phyloP scores from a whole-genome alignment of 2,888 invertebrate species.

The Drosophila testacea region DNA sequence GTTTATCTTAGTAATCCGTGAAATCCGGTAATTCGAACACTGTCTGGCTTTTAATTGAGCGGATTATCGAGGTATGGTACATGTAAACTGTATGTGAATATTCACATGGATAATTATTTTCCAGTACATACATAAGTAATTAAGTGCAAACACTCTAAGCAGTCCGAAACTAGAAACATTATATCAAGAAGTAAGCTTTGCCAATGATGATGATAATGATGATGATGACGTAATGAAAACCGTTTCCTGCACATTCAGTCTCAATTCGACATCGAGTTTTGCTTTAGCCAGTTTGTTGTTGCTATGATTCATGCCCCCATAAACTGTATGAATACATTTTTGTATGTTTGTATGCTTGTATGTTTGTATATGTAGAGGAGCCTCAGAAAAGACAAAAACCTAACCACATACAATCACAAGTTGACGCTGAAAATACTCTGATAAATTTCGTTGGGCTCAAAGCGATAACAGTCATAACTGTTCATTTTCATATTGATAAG shows the following conservation, averaged over 20 bases:
- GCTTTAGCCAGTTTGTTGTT: slow-evolving; percentile 1
- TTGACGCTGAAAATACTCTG: slow-evolving; percentile 3
- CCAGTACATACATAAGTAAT: slow-evolving; percentile 10
- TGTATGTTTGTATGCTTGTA: not conserved
- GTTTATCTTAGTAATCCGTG: too few species aligned
- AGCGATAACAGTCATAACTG: slow-evolving; percentile 3
- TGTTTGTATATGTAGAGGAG: slow-evolving; percentile 5
- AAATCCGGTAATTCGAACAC: too few species aligned
- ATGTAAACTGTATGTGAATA: not conserved
- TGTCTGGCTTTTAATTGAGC: too few species aligned
- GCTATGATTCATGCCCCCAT: slow-evolving; percentile 57
- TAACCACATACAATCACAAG: slow-evolving; percentile 10
- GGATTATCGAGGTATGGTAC: too few species aligned
- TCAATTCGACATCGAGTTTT: slow-evolving; percentile 30
- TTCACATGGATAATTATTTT: not conserved
- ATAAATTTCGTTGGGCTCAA: slow-evolving; percentile 8
- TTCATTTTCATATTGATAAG: slow-evolving; percentile 6
- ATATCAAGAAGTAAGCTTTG: slow-evolving; percentile 30
- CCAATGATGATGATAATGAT: not conserved
- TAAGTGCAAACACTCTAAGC: slow-evolving; percentile 13
- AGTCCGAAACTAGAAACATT: slow-evolving; percentile 2
- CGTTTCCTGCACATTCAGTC: slow-evolving; percentile 41
- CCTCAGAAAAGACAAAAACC: slow-evolving; percentile 12
- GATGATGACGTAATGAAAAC: slow-evolving; percentile 46
- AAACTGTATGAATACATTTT: not conserved